These are phyloP conservation scores for Paragorgia papillata DNA, from an alignment of 92 coral and sea anemone species.

Conservation along the genomic window DNA sequence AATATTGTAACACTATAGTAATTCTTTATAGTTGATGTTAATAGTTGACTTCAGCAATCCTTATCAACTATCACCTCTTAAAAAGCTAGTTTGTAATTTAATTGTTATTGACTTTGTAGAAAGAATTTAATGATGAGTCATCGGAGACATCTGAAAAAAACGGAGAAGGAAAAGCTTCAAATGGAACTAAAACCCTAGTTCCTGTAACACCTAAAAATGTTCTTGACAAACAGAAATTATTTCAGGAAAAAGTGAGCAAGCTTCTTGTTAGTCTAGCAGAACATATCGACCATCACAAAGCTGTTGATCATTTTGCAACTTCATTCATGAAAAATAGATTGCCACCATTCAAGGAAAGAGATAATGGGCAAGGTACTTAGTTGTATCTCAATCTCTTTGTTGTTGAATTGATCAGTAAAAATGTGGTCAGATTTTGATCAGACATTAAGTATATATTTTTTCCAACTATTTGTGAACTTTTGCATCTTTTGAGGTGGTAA, in stretches of 20 bases:
- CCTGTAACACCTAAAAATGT: conserved; percentile 3
- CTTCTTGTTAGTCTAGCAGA: conserved; percentile 50
- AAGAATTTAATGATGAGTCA: neutral
- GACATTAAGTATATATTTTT: too few relatives aligned
- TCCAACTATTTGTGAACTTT: neutral
- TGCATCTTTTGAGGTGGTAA: neutral
- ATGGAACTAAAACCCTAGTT: conserved; percentile 22
- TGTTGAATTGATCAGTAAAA: neutral
- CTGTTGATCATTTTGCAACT: conserved; percentile 66
- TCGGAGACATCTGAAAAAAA: neutral
- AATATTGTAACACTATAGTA: neutral
- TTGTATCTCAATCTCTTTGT: neutral
- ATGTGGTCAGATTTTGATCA: neutral
- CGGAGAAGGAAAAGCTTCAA: neutral
- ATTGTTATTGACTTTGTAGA: neutral
- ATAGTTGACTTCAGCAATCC: neutral
- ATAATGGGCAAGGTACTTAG: too few relatives aligned
- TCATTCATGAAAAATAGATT: conserved; percentile 74
- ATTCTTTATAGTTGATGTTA: neutral
- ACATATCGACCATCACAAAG: conserved; percentile 68
- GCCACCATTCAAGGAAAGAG: conserved; percentile 85
- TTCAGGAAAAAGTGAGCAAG: conserved; percentile 47
- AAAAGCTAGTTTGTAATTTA: neutral
- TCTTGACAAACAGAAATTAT: conserved; percentile 56
- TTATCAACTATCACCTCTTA: too few relatives aligned